Percentiles rank a stretch among this genome's conserved stretches.
Evolutionary conservation across 2,888 invertebrate species (phyloP).

Genomic region (Eristalis pertinax): DNA sequence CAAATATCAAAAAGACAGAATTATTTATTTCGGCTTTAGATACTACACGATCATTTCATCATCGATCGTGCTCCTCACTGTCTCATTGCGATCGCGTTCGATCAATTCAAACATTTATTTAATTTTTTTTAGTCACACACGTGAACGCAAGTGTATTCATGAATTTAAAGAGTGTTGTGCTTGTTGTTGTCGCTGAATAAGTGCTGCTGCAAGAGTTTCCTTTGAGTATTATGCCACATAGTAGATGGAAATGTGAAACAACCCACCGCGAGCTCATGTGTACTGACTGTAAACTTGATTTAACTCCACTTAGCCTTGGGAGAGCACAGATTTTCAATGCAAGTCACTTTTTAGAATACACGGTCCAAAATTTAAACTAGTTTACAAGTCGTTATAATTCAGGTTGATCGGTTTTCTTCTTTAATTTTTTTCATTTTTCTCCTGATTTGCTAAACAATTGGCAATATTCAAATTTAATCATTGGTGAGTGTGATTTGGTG

Average conservation of each 20-base stretch:
- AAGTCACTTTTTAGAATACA: slow-evolving; percentile 31
- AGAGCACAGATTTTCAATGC: slow-evolving; percentile 56
- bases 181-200: slow-evolving; percentile 34
- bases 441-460: neutral
- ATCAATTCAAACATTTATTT: slow-evolving; percentile 9
- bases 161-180: slow-evolving; percentile 2
- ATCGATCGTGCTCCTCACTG: slow-evolving; percentile 19
- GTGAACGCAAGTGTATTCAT: slow-evolving; percentile 26
- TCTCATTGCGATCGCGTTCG: slow-evolving; percentile 14
- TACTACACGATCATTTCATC: slow-evolving; percentile 13
- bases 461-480: neutral
- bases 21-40: slow-evolving; percentile 28
- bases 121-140: slow-evolving; percentile 9
- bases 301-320: slow-evolving; percentile 55
- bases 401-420: neutral
- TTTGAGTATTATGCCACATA: slow-evolving; percentile 49
- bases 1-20: neutral
- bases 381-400: neutral
- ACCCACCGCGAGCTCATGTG: neutral
- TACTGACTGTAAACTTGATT: slow-evolving; percentile 28
- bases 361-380: neutral
- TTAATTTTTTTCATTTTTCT: neutral
- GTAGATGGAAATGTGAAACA: slow-evolving; percentile 1
- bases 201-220: slow-evolving; percentile 52
- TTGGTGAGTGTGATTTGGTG: neutral